Conservation (phyloP, 2,888 invertebrate species). For the Papilio demoleus region DNA sequence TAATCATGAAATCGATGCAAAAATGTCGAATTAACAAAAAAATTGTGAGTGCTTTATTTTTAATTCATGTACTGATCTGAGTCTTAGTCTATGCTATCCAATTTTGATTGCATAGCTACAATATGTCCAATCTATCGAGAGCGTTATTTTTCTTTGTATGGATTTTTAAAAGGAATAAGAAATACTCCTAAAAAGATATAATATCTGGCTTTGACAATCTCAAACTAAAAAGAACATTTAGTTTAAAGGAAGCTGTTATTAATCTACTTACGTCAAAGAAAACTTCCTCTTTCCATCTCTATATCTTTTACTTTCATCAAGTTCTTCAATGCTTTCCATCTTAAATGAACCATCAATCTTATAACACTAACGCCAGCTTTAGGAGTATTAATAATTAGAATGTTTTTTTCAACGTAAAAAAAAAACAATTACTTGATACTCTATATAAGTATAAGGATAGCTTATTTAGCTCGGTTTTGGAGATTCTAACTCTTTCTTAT, state of each 20-base stretch:
- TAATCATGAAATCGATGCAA: too few relatives aligned
- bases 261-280: background rate
- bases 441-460: background rate
- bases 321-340: background rate
- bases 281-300: background rate
- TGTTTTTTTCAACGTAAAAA: too few relatives aligned
- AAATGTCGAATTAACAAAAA: too few relatives aligned
- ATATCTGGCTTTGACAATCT: background rate
- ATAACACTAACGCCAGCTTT: too few relatives aligned
- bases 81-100: too few relatives aligned
- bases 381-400: too few relatives aligned
- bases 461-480: background rate
- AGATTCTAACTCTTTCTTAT: background rate
- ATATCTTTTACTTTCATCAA: background rate
- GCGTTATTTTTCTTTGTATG: background rate
- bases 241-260: background rate
- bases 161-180: background rate
- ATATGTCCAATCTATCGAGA: too few relatives aligned
- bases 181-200: background rate
- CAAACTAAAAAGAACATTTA: background rate
- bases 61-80: too few relatives aligned
- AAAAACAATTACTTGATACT: too few relatives aligned
- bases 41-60: too few relatives aligned
- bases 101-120: too few relatives aligned
- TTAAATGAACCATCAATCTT: background rate